Evolutionary conservation across 2,888 invertebrate species (phyloP).

Genomic region (Ptychoptera contaminata): DNA sequence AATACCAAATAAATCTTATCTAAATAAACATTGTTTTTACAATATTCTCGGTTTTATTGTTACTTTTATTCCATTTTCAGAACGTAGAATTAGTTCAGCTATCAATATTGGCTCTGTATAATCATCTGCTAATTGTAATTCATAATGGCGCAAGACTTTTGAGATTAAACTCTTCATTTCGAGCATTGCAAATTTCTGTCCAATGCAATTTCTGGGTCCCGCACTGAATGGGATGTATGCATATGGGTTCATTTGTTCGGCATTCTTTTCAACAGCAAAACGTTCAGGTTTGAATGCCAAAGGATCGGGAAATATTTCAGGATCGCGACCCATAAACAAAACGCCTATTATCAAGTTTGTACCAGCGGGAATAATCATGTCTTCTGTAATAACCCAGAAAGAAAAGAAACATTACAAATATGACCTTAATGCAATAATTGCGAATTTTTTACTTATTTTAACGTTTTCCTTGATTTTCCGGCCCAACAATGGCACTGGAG

Average conservation of each 20-base stretch:
- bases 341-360: conserved; percentile 25
- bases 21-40: no score
- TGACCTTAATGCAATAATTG: background rate
- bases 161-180: conserved; percentile 26
- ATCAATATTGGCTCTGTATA: conserved; percentile 20
- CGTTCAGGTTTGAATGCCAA: conserved; percentile 26
- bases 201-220: conserved; percentile 30
- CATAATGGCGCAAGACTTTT: conserved; percentile 24
- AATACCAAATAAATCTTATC: no score
- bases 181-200: conserved; percentile 29
- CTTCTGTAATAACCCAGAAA: conserved; percentile 13
- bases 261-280: conserved; percentile 21
- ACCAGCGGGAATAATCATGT: conserved; percentile 18
- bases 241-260: conserved; percentile 25
- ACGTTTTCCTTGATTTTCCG: conserved; percentile 37
- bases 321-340: conserved; percentile 18
- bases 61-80: background rate
- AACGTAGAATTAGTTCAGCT: conserved; percentile 22
- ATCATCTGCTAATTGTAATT: conserved; percentile 19
- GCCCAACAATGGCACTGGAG: conserved; percentile 46
- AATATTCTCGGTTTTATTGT: no score
- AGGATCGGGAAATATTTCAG: conserved; percentile 22
- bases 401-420: background rate
- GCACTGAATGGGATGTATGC: conserved; percentile 29
- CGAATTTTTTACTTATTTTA: conserved; percentile 31